Base-by-base conservation (phyloP, 2,888 invertebrate genomes). In the Trissoscelio sp. region DNA sequence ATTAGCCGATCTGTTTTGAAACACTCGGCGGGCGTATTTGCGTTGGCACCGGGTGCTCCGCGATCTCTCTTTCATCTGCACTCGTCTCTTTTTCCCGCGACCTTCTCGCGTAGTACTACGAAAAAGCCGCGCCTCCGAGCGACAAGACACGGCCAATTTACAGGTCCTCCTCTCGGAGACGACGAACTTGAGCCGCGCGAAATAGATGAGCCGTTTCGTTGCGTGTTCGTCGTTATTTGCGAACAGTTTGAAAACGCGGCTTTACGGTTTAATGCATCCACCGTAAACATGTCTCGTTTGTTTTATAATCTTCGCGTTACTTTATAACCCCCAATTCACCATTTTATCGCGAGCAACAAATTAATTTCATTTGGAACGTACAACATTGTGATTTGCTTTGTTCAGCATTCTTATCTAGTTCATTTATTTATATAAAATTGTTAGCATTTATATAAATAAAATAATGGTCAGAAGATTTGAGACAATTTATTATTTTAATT, bases 1-100 rank as follows among this genome's bases (percentile, higher is more conserved):
- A 90, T 91, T 91, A 91, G 89, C 88, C 88, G 88, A 89, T 89
- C 88, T 91, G 90, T 91, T 91, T 91, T 90, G 87, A 91, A 90
- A 91, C 90, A 90, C 90, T 89, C 89, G 88, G 82, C 80, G 84
- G 69, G 85, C 88, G 88, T 91, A 90, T 91, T 91, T 91, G 88
- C 87, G 86, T 91, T 91, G 91, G 91, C 91, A 91, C 84, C 85
- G 82, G 83, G 83, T 84, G 81, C 83, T 81, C 67, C 48, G 64
- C 85, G 85, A 86, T 88, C 88, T 80, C 72, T 88, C 89, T 89
- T 89, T 90, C 89, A 89, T 88, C 87, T 31, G 60, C 72, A 58
- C 70, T 67, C 58, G 53, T 74, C 77, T 64, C 48, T 60, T 79
- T 73, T 66, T 55, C 14, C 46, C 37, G 46, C 83, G 62, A 69